These are phyloP conservation scores for Aphodius sticticus DNA, from an alignment of 2,888 invertebrate genomes.

Conservation along the genomic window DNA sequence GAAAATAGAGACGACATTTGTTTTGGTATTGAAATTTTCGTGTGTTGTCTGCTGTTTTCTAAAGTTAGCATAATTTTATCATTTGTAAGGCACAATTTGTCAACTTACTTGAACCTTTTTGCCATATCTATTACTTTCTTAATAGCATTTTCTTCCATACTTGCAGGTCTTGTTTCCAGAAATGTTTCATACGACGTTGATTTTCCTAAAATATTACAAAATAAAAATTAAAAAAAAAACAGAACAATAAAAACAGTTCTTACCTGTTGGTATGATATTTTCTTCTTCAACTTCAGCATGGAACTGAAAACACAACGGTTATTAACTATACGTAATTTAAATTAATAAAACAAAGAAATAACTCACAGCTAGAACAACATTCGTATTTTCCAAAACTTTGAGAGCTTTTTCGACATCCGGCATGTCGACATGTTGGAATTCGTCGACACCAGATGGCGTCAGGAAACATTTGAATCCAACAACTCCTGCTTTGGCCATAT, in stretches of 20 bases:
- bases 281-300: constrained; percentile 72
- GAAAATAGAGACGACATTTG: too few relatives aligned
- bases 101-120: constrained; percentile 64
- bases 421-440: constrained; percentile 70
- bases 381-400: constrained; percentile 65
- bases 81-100: too few relatives aligned
- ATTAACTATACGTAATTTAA: background rate
- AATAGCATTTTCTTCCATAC: constrained; percentile 74
- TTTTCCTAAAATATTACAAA: constrained; percentile 53
- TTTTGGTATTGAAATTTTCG: too few relatives aligned
- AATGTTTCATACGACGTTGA: constrained; percentile 71
- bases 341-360: background rate
- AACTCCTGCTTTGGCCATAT: constrained; percentile 70
- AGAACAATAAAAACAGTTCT: background rate
- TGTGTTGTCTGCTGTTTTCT: background rate
- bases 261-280: constrained; percentile 23
- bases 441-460: constrained; percentile 73
- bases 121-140: constrained; percentile 67
- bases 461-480: constrained; percentile 80
- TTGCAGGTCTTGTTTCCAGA: constrained; percentile 68
- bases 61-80: too few relatives aligned
- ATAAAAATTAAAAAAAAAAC: background rate
- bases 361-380: constrained; percentile 71
- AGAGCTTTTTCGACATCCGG: constrained; percentile 68
- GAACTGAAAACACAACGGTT: constrained; percentile 63